Base-by-base conservation (phyloP, 2,888 invertebrate genomes). In the Parelbella ahira region DNA sequence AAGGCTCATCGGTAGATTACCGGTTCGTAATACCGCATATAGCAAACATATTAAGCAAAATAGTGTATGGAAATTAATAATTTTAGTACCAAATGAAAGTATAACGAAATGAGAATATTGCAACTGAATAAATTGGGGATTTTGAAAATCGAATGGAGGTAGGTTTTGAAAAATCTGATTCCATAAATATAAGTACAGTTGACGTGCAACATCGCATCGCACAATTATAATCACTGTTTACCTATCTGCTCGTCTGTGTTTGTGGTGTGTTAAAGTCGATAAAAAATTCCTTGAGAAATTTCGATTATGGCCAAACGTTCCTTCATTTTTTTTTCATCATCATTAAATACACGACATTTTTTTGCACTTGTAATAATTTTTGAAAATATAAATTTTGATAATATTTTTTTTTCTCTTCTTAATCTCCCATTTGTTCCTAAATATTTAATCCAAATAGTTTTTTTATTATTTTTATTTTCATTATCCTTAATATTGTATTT, bases 331-430 rank as follows among this genome's bases (percentile, higher is more conserved):
- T n/a, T 83, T 75, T 86, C 71, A 42, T 59, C 63, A 71, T 64
- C 72, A 74, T 82, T 77, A 80, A 78, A 83, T 79, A 84, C 79
- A 63, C 63, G 4, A 3, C 4, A 64, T 63, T 78, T 78, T 71
- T 84, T 82, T 86, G 83, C 79, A 80, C 71, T 86, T 84, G 87
- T 84, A 83, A 83, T 87, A 82, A 81, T 87, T 87, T 87, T 88
- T 87, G 86, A 87, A 88, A 88, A 84, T 87, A 88, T 86, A 88
- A 88, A 87, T 86, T 88, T 88, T 84, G 87, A 83, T 87, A 86
- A 88, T 87, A 87, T 84, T 87, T 82, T 58, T 64, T 80, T 15
- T 15, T 15, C 15, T 80, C 4, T 15, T 15, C 15, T 15, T 15
- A 3, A 15, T 15, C 77, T 82, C n/a, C n/a, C n/a, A n/a, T n/a